These are phyloP conservation scores for Sphenodon punctatus DNA, from an alignment of 2,797 vertebrate species.

Conservation along the genomic window DNA sequence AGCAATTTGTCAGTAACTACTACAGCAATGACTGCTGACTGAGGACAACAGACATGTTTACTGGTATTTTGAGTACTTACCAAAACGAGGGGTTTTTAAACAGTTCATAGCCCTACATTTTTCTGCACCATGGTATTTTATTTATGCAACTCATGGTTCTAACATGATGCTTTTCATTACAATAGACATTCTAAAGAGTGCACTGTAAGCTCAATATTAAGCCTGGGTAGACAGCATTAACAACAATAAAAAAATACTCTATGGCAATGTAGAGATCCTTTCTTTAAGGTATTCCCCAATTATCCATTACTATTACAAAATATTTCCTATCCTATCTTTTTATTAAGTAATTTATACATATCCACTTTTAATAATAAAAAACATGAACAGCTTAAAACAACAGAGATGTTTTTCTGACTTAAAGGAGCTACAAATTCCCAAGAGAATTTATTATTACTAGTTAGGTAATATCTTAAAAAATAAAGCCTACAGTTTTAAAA, in stretches of 20 bases:
- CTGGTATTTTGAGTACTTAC: neutral
- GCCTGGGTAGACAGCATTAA: slow-evolving; percentile 9
- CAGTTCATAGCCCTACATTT: neutral
- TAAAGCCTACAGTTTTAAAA: slow-evolving; percentile 56
- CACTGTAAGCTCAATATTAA: neutral
- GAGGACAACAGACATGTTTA: neutral
- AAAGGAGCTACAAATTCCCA: slow-evolving; percentile 35
- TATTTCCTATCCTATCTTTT: slow-evolving; percentile 23
- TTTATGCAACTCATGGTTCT: neutral
- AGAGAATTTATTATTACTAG: slow-evolving; percentile 16
- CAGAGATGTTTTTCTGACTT: slow-evolving; percentile 3
- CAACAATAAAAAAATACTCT: neutral
- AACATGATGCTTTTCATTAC: neutral
- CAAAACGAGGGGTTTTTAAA: neutral
- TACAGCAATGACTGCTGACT: neutral
- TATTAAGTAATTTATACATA: neutral
- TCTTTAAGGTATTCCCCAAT: slow-evolving; percentile 11
- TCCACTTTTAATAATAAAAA: neutral
- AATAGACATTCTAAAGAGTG: neutral
- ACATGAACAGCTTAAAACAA: neutral
- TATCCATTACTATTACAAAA: neutral
- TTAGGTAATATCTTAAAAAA: slow-evolving; percentile 45
- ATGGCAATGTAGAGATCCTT: neutral
- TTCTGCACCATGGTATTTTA: neutral
- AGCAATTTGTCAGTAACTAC: neutral